Percentiles rank a stretch among this genome's conserved stretches.
Conservation (phyloP, 2,113 vertebrate species). For the Melospiza georgiana region DNA sequence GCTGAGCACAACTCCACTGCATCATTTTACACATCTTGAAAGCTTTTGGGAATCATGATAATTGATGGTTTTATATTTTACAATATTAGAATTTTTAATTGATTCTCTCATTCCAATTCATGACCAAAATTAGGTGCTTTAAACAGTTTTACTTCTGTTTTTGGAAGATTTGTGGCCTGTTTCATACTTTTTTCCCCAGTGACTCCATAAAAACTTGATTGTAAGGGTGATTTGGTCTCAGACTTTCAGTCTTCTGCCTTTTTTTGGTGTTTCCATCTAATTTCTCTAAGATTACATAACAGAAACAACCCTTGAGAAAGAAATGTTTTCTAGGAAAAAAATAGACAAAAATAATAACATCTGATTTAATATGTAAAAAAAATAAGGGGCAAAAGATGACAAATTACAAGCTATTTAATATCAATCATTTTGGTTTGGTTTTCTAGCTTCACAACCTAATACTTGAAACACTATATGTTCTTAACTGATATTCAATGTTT, state of each 20-base stretch:
- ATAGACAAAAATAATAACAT: background rate
- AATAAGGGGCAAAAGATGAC: background rate
- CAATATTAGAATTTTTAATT: background rate
- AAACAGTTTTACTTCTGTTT: background rate
- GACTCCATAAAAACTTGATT: background rate
- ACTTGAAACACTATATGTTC: background rate
- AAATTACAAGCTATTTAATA: background rate
- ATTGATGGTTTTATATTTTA: background rate
- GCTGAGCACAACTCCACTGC: accelerated
- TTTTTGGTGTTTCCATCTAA: background rate
- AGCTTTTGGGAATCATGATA: background rate
- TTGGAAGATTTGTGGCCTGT: background rate
- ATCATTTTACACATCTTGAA: background rate
- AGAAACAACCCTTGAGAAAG: background rate
- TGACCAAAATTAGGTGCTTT: background rate
- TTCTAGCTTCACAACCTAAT: background rate
- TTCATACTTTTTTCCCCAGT: background rate
- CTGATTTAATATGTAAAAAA: background rate
- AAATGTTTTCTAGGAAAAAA: background rate
- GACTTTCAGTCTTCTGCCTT: background rate
- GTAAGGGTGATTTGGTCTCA: background rate
- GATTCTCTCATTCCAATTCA: background rate
- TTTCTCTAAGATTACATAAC: background rate
- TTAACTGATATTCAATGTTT: conserved; percentile 28
- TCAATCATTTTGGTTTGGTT: background rate